Evolutionary conservation across 2,113 vertebrate genomes (phyloP).

Genomic region (Leptosomus discolor): DNA sequence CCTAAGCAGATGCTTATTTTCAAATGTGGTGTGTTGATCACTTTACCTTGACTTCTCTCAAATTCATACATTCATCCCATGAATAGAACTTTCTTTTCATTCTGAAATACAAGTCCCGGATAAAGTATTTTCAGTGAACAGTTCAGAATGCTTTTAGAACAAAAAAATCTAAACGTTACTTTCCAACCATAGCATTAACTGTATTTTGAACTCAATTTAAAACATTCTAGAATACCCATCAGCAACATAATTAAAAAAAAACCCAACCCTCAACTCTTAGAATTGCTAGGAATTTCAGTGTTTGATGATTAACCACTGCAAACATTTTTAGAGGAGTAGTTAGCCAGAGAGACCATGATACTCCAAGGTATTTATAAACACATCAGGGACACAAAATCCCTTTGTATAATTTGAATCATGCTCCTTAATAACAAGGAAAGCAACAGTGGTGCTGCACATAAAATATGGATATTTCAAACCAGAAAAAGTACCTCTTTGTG

Average conservation of each 20-base stretch:
- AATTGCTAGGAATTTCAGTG: not conserved
- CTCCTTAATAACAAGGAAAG: not conserved
- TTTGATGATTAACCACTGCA: not conserved
- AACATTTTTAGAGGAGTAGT: not conserved
- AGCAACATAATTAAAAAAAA: not conserved
- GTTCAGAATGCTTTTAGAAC: not conserved
- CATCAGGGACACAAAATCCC: not conserved
- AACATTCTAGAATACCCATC: not conserved
- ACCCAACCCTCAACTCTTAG: not conserved
- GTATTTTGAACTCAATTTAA: not conserved
- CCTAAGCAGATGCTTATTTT: not conserved
- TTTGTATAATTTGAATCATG: not conserved
- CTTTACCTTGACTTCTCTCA: slow-evolving; percentile 97
- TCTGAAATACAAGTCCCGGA: slow-evolving; percentile 71
- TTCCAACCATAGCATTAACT: not conserved
- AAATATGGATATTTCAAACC: not conserved
- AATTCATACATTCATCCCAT: slow-evolving; percentile 98
- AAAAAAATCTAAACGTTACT: not conserved
- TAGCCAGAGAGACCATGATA: not conserved
- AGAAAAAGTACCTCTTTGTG: not conserved
- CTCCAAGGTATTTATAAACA: not conserved
- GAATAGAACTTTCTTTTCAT: slow-evolving; percentile 99
- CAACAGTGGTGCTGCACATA: not conserved
- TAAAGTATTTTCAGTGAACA: not conserved
- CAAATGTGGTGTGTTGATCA: not conserved